Percentiles rank a stretch among this genome's conserved stretches.
These are phyloP conservation scores for Xiphophorus hellerii DNA, from an alignment of 2,113 vertebrate species.

Conservation along the genomic window DNA sequence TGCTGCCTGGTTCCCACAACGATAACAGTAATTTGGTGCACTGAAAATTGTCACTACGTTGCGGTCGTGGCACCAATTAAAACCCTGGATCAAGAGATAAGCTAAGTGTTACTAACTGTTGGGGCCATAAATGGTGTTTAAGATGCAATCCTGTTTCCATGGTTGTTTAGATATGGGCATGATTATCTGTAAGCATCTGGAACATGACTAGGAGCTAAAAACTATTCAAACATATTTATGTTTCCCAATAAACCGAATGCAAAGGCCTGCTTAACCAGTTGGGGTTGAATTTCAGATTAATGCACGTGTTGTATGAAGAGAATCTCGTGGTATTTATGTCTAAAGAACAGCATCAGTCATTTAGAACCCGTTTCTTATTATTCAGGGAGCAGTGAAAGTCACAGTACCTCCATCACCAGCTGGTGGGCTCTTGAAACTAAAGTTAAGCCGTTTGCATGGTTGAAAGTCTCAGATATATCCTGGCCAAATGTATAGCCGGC, in stretches of 20 bases:
- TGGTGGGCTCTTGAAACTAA: constrained; percentile 98
- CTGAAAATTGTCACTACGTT: constrained; percentile 85
- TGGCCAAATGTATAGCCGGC: constrained; percentile 92
- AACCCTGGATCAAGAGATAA: constrained; percentile 71
- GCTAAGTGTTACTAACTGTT: neutral
- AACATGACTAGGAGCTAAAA: too few species aligned
- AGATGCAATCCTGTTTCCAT: too few species aligned
- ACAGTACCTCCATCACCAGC: constrained; percentile 95
- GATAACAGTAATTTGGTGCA: constrained; percentile 83
- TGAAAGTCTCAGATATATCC: constrained; percentile 99
- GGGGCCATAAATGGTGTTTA: too few species aligned
- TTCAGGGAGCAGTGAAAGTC: constrained; percentile 3
- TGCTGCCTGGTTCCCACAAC: constrained; percentile 83
- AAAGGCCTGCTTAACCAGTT: neutral
- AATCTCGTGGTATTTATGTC: too few species aligned
- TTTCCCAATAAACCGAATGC: neutral
- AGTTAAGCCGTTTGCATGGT: constrained; percentile 96
- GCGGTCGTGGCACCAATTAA: constrained; percentile 83
- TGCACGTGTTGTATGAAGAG: too few species aligned
- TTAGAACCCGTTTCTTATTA: neutral
- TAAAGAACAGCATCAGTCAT: too few species aligned
- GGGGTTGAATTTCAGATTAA: too few species aligned
- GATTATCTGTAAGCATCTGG: too few species aligned
- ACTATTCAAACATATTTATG: too few species aligned
- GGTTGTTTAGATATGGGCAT: too few species aligned